Base-by-base conservation (phyloP, 1,140 invertebrate species). In the Scylla paramamosain region DNA sequence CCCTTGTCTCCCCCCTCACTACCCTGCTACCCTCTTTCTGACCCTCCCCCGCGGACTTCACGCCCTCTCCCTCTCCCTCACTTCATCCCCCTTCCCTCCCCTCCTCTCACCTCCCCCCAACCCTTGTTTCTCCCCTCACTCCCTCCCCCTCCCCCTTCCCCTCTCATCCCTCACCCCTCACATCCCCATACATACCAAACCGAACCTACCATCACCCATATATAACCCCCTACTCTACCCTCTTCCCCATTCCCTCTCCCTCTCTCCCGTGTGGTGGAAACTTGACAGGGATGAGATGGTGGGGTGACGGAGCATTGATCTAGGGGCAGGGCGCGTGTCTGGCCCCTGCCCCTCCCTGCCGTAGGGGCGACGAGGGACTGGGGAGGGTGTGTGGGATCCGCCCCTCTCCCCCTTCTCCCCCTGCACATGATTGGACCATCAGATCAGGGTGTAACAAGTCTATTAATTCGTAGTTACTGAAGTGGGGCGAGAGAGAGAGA, bases 401-500 rank as follows among this genome's bases (percentile, higher is more conserved):
- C 52, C 52, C 83, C 32, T 39, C 86, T 32, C 45, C 86, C 20
- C 10, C 29, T 28, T 32, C 86, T 32, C 10, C 45, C 86, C 45
- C 29, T 32, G 97, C 96, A 97, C 97, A 95, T 98, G 97, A 96
- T 97, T 98, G 2, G 97, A 97, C 28, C 98, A 98, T 96, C 96
- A 97, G 29, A 96, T 97, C 52, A 97, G 97, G 12, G 95, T 97
- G 25, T 98, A 98, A 98, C 98, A 98, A 94, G 97, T 97, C 16
- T 97, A 97, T 14, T 96, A 96, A n/a, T 98, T 98, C 0, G 97
- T 98, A 87, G 98, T 98, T 97, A 97, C 98, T 96, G 97, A 98
- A 98, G 97, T 98, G 98, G 93, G 45, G 92, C n/a, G 92, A 29
- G 29, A 25, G 20, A 45, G 52, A 45, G 92, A 39, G 92, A 46